Evolutionary conservation across 2,113 vertebrate species (phyloP).

Genomic region (Pungitius pungitius): DNA sequence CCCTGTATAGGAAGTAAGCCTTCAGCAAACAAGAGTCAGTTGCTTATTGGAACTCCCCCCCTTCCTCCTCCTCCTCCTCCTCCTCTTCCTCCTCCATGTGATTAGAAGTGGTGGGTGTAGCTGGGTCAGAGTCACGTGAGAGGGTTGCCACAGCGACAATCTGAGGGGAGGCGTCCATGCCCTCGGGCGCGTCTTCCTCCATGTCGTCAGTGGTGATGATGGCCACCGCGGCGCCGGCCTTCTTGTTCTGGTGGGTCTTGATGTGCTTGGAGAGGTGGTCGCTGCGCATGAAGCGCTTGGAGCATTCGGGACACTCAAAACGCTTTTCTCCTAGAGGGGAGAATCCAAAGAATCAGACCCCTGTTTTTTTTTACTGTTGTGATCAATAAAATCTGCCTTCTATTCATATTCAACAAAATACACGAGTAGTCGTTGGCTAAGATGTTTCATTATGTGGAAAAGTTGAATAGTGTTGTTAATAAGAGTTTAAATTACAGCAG

Average conservation of each 20-base stretch:
- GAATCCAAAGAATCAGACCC: background rate
- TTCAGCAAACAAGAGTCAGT: conserved; percentile 74
- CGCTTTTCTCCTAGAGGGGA: conserved; percentile 90
- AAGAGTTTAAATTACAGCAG: background rate
- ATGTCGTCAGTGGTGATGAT: conserved; percentile 97
- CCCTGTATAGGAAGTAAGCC: conserved; percentile 60
- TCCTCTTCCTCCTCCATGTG: conserved; percentile 89
- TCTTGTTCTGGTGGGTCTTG: conserved; percentile 99
- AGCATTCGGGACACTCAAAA: conserved; percentile 98
- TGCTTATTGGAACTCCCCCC: conserved; percentile 75
- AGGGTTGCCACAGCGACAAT: conserved; percentile 95
- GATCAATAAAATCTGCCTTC: background rate
- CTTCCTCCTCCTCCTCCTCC: conserved; percentile 79
- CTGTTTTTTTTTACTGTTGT: background rate
- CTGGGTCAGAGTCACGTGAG: conserved; percentile 96
- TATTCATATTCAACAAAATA: background rate
- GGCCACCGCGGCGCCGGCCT: conserved; percentile 91
- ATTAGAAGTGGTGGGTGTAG: conserved; percentile 93
- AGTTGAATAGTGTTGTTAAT: background rate
- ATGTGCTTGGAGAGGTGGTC: conserved; percentile 99
- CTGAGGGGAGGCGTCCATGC: conserved; percentile 91
- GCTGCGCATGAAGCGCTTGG: conserved; percentile 98
- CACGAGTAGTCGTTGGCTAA: background rate
- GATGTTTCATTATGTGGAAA: background rate
- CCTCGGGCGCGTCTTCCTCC: conserved; percentile 93